Base-by-base conservation (phyloP, 2,113 vertebrate species). In the Trichechus manatus region DNA sequence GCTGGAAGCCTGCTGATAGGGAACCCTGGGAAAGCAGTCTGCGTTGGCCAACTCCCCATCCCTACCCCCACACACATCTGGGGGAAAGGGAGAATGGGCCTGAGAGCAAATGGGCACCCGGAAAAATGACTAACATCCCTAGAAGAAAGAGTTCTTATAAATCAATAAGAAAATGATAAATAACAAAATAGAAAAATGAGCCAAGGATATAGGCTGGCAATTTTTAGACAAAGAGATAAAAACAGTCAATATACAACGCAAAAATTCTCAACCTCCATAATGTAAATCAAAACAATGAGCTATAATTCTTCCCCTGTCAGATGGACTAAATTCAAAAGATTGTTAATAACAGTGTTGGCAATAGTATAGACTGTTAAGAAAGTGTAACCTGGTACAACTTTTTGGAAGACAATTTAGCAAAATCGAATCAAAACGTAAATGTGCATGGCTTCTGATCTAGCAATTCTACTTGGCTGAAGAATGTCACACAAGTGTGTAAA, bases 211-310 rank as follows among this genome's bases (percentile, higher is more conserved):
- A 9, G 59, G 36, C 19, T 68, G 81, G 47, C 66, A 77, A 53
- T 77, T 86, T 80, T 75, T 64, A 81, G 64, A 39, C 4, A n/a
- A 82, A 93, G 14, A 91, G 33, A 77, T 92, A 59, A 90, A 89
- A 85, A 74, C 50, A 93, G 20, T 47, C 31, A 74, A 7, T 74
- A 39, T n/a, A 47, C 2, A 20, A 47, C 33, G 33, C 33, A 88
- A 74, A 91, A 47, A 31, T 79, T 94, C 44, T 93, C 19, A 87
- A 59, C 8, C 15, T 93, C 61, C 27, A 63, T 64, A 75, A 89
- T 36, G 61, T n/a, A 82, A 87, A 72, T 87, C 19, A 23, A 83
- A 89, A 89, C 11, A 78, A 78, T 0, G 20, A 70, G 6, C 50
- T 39, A 56, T 68, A 59, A 27, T 50, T 29, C 70, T 25, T 84